These are phyloP conservation scores for Leptopilina clavipes DNA, from an alignment of 1,140 invertebrate genomes.

Conservation along the genomic window DNA sequence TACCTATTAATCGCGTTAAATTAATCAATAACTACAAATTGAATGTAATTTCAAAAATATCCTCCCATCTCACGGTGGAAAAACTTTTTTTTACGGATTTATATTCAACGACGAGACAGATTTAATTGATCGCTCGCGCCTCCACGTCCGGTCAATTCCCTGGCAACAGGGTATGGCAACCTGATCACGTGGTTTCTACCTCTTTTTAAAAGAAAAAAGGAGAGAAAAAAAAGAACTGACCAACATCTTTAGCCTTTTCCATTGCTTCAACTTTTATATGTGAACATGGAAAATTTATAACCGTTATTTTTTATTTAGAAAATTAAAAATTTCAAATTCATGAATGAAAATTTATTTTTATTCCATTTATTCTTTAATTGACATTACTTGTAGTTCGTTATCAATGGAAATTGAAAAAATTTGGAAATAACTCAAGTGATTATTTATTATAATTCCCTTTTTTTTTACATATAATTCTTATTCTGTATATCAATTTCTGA, in stretches of 20 bases:
- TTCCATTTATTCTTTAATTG: too few species aligned
- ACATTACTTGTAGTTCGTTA: too few species aligned
- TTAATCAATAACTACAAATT: too few species aligned
- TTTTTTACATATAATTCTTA: too few species aligned
- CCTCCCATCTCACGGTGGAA: neutral
- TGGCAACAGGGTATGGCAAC: conserved; percentile 19
- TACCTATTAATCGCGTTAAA: too few species aligned
- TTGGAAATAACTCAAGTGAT: too few species aligned
- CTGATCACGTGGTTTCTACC: conserved; percentile 16
- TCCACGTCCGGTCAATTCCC: conserved; percentile 30
- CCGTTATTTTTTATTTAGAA: neutral
- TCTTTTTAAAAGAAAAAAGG: conserved; percentile 1
- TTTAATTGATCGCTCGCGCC: conserved; percentile 23
- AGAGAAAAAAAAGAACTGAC: conserved; percentile 7
- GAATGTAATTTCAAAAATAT: conserved; percentile 4
- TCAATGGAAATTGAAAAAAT: too few species aligned
- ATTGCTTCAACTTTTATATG: neutral
- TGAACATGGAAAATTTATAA: too few species aligned
- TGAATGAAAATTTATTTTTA: too few species aligned
- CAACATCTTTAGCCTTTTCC: neutral
- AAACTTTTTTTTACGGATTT: conserved; percentile 9
- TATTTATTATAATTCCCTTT: too few species aligned
- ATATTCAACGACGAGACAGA: conserved; percentile 28
- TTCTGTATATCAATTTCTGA: too few species aligned
- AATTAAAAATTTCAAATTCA: neutral